These are phyloP conservation scores for Xiphorhynchus erythropygius DNA, from an alignment of 2,797 vertebrate genomes.

Conservation along the genomic window DNA sequence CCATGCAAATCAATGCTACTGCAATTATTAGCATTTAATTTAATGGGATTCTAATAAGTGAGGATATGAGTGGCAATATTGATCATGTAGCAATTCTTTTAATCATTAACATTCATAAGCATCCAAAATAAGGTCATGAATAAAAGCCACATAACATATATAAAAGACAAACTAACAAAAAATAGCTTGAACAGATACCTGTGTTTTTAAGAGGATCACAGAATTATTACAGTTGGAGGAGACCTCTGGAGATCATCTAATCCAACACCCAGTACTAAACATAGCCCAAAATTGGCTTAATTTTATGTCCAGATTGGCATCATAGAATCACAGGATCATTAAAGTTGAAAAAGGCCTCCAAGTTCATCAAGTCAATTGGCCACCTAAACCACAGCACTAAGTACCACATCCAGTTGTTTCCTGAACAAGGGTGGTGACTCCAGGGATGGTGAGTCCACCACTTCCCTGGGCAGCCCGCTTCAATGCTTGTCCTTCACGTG, in stretches of 20 bases:
- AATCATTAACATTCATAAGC: background rate
- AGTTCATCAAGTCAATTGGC: background rate
- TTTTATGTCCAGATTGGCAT: background rate
- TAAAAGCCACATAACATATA: background rate
- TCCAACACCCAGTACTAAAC: background rate
- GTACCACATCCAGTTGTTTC: background rate
- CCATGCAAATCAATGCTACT: background rate
- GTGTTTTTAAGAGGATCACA: background rate
- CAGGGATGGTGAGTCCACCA: background rate
- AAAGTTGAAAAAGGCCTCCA: background rate
- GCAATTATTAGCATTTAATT: background rate
- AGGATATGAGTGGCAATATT: background rate
- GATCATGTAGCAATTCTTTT: background rate
- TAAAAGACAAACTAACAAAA: background rate
- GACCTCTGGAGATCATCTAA: background rate
- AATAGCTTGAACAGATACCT: background rate
- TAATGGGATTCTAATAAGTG: background rate
- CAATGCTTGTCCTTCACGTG: no score
- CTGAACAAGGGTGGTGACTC: background rate
- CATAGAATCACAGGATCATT: background rate
- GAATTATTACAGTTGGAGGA: background rate
- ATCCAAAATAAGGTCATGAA: background rate
- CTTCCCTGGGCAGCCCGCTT: rapidly evolving
- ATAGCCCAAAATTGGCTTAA: background rate
- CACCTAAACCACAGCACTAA: background rate